Evolutionary conservation across 2,888 invertebrate species (phyloP), one percentile per base, ranked within the genome.

Genomic region (Drosophila fungiperda): DNA sequence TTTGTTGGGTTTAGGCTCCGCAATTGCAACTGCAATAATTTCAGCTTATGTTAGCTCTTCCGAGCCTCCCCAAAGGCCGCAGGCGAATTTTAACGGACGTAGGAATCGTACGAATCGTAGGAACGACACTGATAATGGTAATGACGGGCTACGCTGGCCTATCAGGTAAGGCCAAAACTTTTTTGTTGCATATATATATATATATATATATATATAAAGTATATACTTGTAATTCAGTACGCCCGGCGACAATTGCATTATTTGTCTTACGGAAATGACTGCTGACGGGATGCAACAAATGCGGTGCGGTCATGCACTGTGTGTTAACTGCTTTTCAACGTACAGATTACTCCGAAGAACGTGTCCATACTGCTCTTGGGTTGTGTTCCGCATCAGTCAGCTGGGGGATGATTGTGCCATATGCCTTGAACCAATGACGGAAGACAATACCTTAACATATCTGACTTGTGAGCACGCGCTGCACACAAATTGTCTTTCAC

Each of bases 391-490:
- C 0, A 36, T 65, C 17, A 36, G 54, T 60, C 0, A 57, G 12
- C 68, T 77, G 0, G 78, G 71, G 3, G 88, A 87, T 3, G 4
- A 12, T 0, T 90, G 90, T 36, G 9, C 59, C 0, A 83, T 91
- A 23, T 90, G 90, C 52, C 32, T 57, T 6, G 59, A 83, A 0
- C 40, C 60, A 1, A 68, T 91, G 63, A 6, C 6, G 0, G 15
- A 2, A 0, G 0, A 11, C 0, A 8, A 8, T 7, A 36, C 62
- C 3, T 83, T 87, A 48, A 15, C 9, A 0, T 66, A 67, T 8
- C 26, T 90, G 0, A 50, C 12, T 0, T 90, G 90, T 57, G 65
- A 68, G 11, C 91, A 90, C 60, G 81, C 78, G 0, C 17, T 89
- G 20, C 90, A 90, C 36, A 1, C 0, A 5, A 0, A 0, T 0